A percentile compares a stretch with the other conserved stretches of the same genome.
Conservation (phyloP, 2,113 vertebrate species). For the Oceanodroma tethys region DNA sequence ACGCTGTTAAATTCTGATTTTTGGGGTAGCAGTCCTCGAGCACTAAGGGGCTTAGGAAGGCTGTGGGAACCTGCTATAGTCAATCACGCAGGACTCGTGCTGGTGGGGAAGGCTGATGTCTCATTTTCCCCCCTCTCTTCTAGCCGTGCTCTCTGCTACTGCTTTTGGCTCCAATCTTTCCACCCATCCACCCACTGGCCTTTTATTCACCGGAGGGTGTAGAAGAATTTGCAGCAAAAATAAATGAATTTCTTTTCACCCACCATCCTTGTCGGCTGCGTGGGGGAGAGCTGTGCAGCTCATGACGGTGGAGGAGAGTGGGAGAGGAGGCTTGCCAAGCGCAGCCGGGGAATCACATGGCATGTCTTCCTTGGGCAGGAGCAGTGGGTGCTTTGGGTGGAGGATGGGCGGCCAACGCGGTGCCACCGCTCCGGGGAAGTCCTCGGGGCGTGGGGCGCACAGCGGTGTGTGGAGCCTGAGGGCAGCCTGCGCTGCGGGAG, state of each 20-base stretch:
- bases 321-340: not conserved
- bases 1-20: not conserved
- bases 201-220: conserved; percentile 36
- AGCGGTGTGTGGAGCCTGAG: not conserved
- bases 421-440: accelerated
- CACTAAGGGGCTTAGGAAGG: not conserved
- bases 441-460: accelerated
- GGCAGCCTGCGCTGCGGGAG: not conserved
- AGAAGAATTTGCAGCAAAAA: conserved; percentile 45
- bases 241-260: conserved; percentile 43
- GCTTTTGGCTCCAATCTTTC: conserved; percentile 32
- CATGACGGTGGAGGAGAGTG: not conserved
- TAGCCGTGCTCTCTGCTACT: not conserved
- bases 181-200: conserved; percentile 32
- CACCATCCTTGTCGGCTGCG: not conserved
- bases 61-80: not conserved
- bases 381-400: not conserved
- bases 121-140: not conserved
- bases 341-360: not conserved
- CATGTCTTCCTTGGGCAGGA: not conserved
- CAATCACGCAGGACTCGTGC: not conserved
- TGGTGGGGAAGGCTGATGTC: not conserved
- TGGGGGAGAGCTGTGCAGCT: conserved; percentile 26
- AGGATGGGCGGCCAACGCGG: accelerated
- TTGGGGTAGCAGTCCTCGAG: not conserved